These are phyloP conservation scores for Corythornis leucogaster DNA, from an alignment of 2,797 vertebrate genomes.

Conservation along the genomic window DNA sequence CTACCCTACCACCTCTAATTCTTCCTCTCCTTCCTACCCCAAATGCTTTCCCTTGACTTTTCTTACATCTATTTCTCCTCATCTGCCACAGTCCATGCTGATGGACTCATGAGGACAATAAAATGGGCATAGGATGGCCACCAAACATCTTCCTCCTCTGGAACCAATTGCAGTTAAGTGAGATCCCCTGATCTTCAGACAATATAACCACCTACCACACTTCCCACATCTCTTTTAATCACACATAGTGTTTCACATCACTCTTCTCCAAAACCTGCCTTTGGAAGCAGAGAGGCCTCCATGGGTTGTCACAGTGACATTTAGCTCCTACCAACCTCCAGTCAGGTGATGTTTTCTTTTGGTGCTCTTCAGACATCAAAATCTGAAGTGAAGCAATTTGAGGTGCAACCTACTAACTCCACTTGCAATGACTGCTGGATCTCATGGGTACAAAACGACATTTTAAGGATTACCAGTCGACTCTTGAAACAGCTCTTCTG, in stretches of 20 bases:
- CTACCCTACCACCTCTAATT: neutral
- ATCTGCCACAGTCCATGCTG: neutral
- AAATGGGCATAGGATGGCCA: neutral
- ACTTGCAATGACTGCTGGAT: neutral
- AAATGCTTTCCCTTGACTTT: neutral
- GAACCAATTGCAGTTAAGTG: fast-evolving
- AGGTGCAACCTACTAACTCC: neutral
- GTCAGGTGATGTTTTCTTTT: neutral
- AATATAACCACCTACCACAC: fast-evolving
- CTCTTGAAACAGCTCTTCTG: neutral
- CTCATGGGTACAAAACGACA: neutral
- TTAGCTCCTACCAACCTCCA: neutral
- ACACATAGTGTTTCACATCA: neutral
- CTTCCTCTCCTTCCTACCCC: neutral
- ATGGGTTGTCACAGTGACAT: neutral
- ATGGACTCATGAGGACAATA: neutral
- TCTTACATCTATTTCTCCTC: neutral
- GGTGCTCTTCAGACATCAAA: neutral
- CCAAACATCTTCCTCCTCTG: neutral
- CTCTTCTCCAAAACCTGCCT: neutral
- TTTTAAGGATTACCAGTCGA: neutral
- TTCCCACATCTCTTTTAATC: neutral
- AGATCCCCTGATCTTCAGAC: neutral
- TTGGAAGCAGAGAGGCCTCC: neutral
- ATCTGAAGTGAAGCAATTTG: neutral